phyloP scores from a whole-genome alignment of 2,797 vertebrate species.

The Myiotriccus ornatus region DNA sequence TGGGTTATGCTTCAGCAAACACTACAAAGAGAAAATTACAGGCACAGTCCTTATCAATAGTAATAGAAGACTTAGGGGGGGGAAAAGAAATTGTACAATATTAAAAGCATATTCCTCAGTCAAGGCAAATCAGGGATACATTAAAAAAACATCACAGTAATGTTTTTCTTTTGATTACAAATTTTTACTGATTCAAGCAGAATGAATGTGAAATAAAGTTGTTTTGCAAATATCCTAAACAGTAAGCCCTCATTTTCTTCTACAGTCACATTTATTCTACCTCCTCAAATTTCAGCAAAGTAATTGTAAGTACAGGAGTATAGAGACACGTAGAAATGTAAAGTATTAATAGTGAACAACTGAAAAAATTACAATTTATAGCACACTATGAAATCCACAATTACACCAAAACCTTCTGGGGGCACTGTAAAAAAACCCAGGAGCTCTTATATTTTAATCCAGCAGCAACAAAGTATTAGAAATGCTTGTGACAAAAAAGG shows the following conservation, averaged over 20 bases:
- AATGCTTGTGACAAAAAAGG: neutral
- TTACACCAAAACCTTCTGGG: neutral
- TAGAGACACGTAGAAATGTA: neutral
- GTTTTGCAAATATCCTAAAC: neutral
- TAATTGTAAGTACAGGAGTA: neutral
- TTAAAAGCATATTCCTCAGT: neutral
- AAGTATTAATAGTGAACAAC: neutral
- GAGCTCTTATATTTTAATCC: neutral
- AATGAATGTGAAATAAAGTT: neutral
- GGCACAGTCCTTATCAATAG: neutral
- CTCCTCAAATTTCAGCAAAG: neutral
- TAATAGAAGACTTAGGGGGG: neutral
- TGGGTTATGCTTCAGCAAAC: neutral
- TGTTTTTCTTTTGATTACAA: neutral
- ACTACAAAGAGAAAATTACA: neutral
- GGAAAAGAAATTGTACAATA: neutral
- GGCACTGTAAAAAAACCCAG: neutral
- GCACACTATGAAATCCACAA: neutral
- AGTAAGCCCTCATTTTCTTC: neutral
- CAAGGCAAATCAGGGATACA: neutral
- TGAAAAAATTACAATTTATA: neutral
- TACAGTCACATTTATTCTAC: neutral
- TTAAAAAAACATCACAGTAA: neutral
- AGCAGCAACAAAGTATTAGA: neutral
- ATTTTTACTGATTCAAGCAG: neutral